Evolutionary conservation across 1,140 invertebrate genomes (phyloP), one percentile per base, ranked within the genome.

Genomic region (Drosophila chauvacae): DNA sequence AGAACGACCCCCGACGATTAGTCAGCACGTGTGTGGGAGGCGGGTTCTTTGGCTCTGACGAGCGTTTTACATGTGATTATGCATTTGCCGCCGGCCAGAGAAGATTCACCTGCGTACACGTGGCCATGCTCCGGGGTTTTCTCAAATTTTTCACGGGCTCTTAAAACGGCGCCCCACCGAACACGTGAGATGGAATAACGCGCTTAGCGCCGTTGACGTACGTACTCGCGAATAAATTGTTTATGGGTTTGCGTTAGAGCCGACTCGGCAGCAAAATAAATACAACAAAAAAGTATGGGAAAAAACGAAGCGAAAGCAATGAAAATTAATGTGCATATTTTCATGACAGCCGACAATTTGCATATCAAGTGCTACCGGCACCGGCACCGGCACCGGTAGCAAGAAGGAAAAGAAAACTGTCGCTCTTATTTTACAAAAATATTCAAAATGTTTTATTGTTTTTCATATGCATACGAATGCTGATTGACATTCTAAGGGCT

Each of bases 281-380:
- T 45, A 55, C 33, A 53, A 33, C 10, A 53, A 53, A 37, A 14
- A 51, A 33, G 30, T 33, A 33, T 13, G 39, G 44, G 53, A 56
- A 65, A 62, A 66, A 60, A 18, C n/a, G 28, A 20, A 51, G 37
- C 18, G 55, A 20, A n/a, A 56, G 60, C 76, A 61, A 62, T 69
- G 76, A 73, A 87, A 84, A 83, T 84, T 80, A 87, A 88, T 88
- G 80, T 88, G 77, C 83, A 87, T 87, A 87, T 87, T 88, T 88
- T 88, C 65, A 83, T 87, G 84, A 88, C 77, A 88, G 80, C 60
- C 61, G 66, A 60, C 72, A 88, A 88, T 87, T 87, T 87, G 83
- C 83, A 87, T 87, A 84, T 87, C 84, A 88, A 87, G 83, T 77
- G 76, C 66, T 66, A 55, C 51, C 14, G 55, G 41, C 45, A 71